phyloP scores from a whole-genome alignment of 1,140 invertebrate species.

The Euwallacea fornicatus region DNA sequence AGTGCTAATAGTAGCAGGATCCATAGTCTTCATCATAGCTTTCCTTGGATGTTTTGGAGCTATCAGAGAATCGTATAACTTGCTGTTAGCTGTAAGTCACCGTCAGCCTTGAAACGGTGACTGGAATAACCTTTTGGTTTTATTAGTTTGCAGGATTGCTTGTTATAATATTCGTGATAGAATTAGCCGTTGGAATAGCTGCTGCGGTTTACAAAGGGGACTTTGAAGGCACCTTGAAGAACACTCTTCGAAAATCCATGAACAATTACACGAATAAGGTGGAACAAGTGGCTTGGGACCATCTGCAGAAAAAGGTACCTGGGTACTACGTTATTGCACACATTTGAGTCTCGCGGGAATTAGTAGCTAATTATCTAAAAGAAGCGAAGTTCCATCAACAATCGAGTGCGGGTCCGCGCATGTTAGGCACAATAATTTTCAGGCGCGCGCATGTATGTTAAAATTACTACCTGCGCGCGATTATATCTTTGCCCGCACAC shows the following conservation, averaged over 20 bases:
- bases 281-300: conserved; percentile 63
- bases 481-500: too few species aligned
- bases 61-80: conserved; percentile 66
- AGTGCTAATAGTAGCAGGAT: conserved; percentile 68
- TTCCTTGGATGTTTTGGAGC: conserved; percentile 77
- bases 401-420: too few species aligned
- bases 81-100: conserved; percentile 65
- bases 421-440: too few species aligned
- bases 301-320: conserved; percentile 59
- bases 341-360: too few species aligned
- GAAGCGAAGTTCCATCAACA: too few species aligned
- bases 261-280: conserved; percentile 56
- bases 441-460: too few species aligned
- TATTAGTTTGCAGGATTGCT: conserved; percentile 71
- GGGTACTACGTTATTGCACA: too few species aligned
- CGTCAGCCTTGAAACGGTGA: background rate
- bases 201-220: conserved; percentile 68
- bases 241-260: conserved; percentile 59
- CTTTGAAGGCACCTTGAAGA: conserved; percentile 58
- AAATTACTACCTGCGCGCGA: too few species aligned
- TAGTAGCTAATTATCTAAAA: too few species aligned
- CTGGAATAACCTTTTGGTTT: background rate
- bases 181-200: conserved; percentile 73
- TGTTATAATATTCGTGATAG: conserved; percentile 70
- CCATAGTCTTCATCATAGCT: conserved; percentile 70